phyloP scores from a whole-genome alignment of 2,797 vertebrate genomes.

The Xenentodon cancila region DNA sequence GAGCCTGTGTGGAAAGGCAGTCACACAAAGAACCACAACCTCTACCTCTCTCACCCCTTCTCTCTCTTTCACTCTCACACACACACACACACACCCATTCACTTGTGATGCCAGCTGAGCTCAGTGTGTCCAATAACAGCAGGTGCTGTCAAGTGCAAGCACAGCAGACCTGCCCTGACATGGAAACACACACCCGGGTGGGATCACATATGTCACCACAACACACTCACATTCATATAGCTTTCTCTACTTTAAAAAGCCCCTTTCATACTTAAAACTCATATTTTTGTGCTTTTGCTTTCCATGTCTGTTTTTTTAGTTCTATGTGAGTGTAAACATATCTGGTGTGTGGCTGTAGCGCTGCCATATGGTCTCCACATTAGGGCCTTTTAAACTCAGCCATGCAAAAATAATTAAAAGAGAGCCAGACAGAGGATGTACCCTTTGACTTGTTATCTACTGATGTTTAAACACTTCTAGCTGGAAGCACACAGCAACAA shows the following conservation, averaged over 20 bases:
- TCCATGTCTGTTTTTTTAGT: slow-evolving; percentile 6
- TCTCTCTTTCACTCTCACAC: slow-evolving; percentile 9
- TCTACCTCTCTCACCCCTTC: not conserved
- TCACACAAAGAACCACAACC: slow-evolving; percentile 53
- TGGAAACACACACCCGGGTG: slow-evolving; percentile 36
- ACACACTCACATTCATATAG: slow-evolving; percentile 19
- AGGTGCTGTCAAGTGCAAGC: slow-evolving; percentile 77
- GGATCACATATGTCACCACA: slow-evolving; percentile 32
- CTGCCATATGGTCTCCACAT: slow-evolving; percentile 71
- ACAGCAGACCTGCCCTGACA: slow-evolving; percentile 65
- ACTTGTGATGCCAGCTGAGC: slow-evolving; percentile 71
- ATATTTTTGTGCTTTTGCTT: not conserved
- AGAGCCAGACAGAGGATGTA: slow-evolving; percentile 9
- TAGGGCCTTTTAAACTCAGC: slow-evolving; percentile 52
- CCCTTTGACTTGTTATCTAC: slow-evolving; percentile 14
- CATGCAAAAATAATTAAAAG: slow-evolving; percentile 28
- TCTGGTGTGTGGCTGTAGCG: slow-evolving; percentile 48
- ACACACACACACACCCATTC: slow-evolving; percentile 11
- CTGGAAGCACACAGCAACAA: not conserved
- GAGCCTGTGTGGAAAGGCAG: slow-evolving; percentile 38
- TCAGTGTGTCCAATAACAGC: slow-evolving; percentile 73
- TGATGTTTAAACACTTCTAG: slow-evolving; percentile 26
- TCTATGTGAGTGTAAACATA: slow-evolving; percentile 14
- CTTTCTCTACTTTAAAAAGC: slow-evolving; percentile 10
- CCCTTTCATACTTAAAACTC: slow-evolving; percentile 18